Evolutionary conservation across 1,140 invertebrate genomes (phyloP).

Genomic region (Heliconius hermathena): DNA sequence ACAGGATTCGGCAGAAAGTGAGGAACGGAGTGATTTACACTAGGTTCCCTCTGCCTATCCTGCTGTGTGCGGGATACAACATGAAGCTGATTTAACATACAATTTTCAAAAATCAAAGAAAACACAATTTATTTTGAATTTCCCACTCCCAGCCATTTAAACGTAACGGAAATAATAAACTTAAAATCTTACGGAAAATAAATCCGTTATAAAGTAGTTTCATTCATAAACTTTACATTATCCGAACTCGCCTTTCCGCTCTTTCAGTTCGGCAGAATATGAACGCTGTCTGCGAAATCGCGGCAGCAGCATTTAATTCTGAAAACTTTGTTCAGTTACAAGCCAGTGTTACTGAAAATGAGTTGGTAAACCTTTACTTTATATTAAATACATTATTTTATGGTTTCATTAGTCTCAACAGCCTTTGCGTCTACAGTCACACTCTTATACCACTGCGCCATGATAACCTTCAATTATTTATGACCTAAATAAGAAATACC

Average conservation of each 20-base stretch:
- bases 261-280: slow-evolving; percentile 3
- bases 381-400: no score
- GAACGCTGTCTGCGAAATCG: slow-evolving; percentile 6
- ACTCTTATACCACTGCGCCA: no score
- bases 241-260: slow-evolving; percentile 11
- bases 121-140: no score
- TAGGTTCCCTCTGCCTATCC: no score
- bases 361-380: background rate
- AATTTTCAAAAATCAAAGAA: no score
- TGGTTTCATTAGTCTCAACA: background rate
- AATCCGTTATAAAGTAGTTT: background rate
- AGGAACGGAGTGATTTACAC: no score
- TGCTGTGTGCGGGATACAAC: no score
- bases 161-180: background rate
- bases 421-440: no score
- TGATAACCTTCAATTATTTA: no score
- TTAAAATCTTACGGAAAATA: background rate
- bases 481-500: no score
- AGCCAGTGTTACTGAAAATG: background rate
- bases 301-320: background rate
- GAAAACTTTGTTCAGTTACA: background rate
- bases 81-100: no score
- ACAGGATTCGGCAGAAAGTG: no score
- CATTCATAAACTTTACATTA: slow-evolving; percentile 6
- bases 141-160: background rate